Evolutionary conservation across 2,113 vertebrate species (phyloP), one percentile per base, ranked within the genome.

Genomic region (Otis tarda): DNA sequence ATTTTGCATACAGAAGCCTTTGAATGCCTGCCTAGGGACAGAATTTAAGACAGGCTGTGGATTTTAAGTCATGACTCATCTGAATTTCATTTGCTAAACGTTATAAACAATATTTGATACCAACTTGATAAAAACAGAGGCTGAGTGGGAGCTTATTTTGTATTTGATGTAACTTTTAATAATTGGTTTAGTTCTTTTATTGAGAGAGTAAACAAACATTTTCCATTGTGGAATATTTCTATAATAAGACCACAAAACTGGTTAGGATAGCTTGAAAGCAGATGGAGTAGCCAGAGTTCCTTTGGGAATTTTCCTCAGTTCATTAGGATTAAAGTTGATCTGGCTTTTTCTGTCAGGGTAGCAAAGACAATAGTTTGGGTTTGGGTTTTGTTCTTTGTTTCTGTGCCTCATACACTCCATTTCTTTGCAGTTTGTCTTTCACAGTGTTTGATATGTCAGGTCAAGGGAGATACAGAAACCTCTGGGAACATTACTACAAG

Each of bases 361-460:
- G 52, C 69, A 89, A 69, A 83, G 69, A 60, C 75, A 84, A 71
- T 64, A 14, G 30, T 41, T 64, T 39, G 7, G 4, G 21, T 43
- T 67, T 49, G 16, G 10, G 20, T 52, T 90, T 73, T 90, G 11
- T 55, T 87, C 11, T 45, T 64, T 65, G 25, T 53, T 82, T 61
- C 43, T 60, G 10, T 91, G 37, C 33, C 81, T 96, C 53, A 97
- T 57, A 60, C 19, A 17, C 23, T 60, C 71, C 43, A 89, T 82
- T 81, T 55, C 81, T 93, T 94, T 93, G 30, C 96, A 99, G 99
- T 97, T 98, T 99, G 90, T 99, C 99, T 80, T 99, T 99, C 97
- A 99, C 99, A 84, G 99, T 99, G 75, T 99, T 99, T 98, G 99
- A 99, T 96, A 99, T 99, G 99, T 99, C 99, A 53, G 99, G 99